Conservation (phyloP, 1,140 invertebrate genomes). For the Mactra quadrangularis region DNA sequence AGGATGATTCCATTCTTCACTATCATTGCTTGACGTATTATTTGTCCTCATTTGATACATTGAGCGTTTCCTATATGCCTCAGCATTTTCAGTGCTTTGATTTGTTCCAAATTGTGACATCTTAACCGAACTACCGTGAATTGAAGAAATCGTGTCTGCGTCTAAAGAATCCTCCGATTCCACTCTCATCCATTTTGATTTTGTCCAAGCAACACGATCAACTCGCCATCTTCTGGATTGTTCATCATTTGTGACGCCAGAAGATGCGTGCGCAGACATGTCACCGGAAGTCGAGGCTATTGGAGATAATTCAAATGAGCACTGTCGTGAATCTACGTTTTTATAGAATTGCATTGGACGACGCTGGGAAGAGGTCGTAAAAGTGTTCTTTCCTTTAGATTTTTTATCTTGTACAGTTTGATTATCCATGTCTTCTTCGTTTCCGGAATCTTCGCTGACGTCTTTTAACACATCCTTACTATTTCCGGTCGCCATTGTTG, state of each 20-base stretch:
- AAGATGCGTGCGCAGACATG: too few relatives aligned
- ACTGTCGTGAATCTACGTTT: background rate
- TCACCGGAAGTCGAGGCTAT: background rate
- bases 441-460: constrained; percentile 16
- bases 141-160: background rate
- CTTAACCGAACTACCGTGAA: background rate
- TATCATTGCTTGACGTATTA: background rate
- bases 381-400: background rate
- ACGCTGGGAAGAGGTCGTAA: background rate
- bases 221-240: too few relatives aligned
- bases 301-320: background rate
- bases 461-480: background rate
- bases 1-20: background rate
- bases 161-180: constrained; percentile 11
- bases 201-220: constrained; percentile 24
- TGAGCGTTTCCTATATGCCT: background rate
- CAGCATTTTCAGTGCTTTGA: background rate
- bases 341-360: background rate
- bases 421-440: constrained; percentile 32
- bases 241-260: too few relatives aligned
- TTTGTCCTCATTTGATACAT: background rate
- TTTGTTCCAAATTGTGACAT: background rate
- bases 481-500: too few relatives aligned
- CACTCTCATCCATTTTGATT: constrained; percentile 40
- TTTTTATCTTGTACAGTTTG: background rate